A percentile compares a stretch with the other conserved stretches of the same genome.
Conservation (phyloP, 53 echinoderm and acorn worm genomes). For the Actinopyga echinites region DNA sequence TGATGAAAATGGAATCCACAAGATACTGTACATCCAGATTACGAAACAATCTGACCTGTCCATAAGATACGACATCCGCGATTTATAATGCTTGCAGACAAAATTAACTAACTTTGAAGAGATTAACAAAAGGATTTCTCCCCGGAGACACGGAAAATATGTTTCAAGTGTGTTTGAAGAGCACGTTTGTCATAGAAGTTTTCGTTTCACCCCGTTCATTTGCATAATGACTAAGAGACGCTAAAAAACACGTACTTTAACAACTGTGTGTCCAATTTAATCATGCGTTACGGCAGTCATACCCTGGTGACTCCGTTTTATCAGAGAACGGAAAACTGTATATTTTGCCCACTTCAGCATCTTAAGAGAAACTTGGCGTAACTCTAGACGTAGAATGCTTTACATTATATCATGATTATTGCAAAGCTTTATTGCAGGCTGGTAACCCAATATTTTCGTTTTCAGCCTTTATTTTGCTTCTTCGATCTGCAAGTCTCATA, state of each 20-base stretch:
- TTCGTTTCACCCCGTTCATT: neutral
- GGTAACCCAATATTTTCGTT: conserved; percentile 34
- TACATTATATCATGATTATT: conserved; percentile 15
- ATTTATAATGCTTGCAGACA: too few species aligned
- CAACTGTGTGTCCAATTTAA: conserved; percentile 28
- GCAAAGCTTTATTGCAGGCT: conserved; percentile 21
- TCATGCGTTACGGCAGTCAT: conserved; percentile 14
- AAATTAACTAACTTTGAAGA: neutral
- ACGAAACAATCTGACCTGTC: too few species aligned
- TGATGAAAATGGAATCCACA: too few species aligned
- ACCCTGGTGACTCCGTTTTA: conserved; percentile 14
- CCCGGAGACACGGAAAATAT: conserved; percentile 21
- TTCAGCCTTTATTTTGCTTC: conserved; percentile 14
- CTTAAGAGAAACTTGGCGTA: neutral
- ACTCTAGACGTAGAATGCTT: conserved; percentile 11
- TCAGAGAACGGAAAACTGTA: conserved; percentile 23
- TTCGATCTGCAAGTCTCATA: conserved; percentile 13
- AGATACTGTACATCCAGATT: too few species aligned
- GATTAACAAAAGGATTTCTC: conserved; percentile 7
- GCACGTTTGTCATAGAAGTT: neutral
- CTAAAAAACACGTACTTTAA: neutral
- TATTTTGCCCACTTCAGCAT: conserved; percentile 31
- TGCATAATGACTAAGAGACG: conserved; percentile 31
- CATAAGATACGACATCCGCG: too few species aligned
- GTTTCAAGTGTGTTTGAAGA: conserved; percentile 27